These are phyloP conservation scores for Antheraea pernyi DNA, from an alignment of 1,140 invertebrate genomes.

Conservation along the genomic window DNA sequence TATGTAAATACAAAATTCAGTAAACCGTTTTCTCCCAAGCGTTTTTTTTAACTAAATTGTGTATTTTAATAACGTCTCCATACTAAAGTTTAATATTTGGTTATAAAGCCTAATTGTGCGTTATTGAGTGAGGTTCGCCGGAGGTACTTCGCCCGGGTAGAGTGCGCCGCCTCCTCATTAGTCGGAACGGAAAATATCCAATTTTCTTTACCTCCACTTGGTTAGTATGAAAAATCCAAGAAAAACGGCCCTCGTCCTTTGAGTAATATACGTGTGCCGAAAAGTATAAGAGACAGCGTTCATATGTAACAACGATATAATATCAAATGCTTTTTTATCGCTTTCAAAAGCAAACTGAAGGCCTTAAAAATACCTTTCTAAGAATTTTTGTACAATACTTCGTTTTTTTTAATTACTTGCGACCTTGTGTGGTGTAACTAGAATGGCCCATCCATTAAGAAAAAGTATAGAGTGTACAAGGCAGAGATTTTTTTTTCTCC, in stretches of 20 bases:
- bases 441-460: no score
- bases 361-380: no score
- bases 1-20: neutral
- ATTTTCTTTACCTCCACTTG: constrained; percentile 45
- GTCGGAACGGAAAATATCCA: constrained; percentile 41
- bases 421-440: no score
- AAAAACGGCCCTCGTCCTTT: constrained; percentile 35
- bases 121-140: constrained; percentile 39
- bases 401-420: no score
- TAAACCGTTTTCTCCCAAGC: neutral
- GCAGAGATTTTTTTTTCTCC: no score
- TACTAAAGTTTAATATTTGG: constrained; percentile 26
- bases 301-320: neutral
- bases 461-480: no score
- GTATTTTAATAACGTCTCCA: constrained; percentile 18
- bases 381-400: no score
- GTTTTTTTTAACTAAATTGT: constrained; percentile 5
- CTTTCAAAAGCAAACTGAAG: no score
- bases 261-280: constrained; percentile 21
- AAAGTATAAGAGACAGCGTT: constrained; percentile 14
- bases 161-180: constrained; percentile 51
- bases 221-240: constrained; percentile 46
- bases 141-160: constrained; percentile 16
- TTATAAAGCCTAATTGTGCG: constrained; percentile 42
- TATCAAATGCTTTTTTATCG: no score